phyloP scores from a whole-genome alignment of 2,888 invertebrate species.

The Cyclophora albipunctata region DNA sequence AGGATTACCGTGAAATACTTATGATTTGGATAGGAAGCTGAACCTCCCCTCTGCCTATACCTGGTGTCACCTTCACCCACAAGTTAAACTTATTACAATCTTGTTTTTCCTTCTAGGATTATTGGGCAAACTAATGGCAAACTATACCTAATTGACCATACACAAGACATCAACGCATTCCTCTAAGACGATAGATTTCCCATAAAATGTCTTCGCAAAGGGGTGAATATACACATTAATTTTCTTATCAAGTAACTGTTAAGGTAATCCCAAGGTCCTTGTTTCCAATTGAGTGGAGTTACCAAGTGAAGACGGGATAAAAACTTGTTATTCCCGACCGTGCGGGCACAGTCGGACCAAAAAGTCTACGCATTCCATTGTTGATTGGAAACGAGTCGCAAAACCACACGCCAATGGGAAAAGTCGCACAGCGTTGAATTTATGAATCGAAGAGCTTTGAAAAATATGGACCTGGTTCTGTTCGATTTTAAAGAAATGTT shows the following conservation, averaged over 20 bases:
- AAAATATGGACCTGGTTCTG: conserved; percentile 37
- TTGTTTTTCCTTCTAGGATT: no score
- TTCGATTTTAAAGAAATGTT: not conserved
- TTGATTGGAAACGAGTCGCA: conserved; percentile 67
- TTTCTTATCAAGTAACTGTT: conserved; percentile 32
- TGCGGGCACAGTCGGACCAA: conserved; percentile 47
- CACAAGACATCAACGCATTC: no score
- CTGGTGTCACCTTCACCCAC: no score
- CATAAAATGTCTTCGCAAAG: not conserved
- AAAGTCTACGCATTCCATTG: conserved; percentile 67
- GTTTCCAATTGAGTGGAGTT: conserved; percentile 44
- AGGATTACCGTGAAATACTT: no score
- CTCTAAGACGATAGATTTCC: no score
- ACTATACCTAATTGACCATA: no score
- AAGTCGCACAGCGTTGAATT: conserved; percentile 45
- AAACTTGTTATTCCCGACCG: conserved; percentile 49
- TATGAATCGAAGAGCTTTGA: conserved; percentile 27
- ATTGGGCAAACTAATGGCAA: no score
- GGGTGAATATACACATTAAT: conserved; percentile 17
- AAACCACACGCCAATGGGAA: conserved; percentile 57
- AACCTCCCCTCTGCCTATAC: no score
- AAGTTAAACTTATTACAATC: no score
- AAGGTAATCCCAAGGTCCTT: conserved; percentile 37
- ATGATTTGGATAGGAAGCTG: no score
- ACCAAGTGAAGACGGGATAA: conserved; percentile 34